Percentiles rank a stretch among this genome's conserved stretches.
Evolutionary conservation across 2,797 vertebrate genomes (phyloP).

Genomic region (Rhinoraja longicauda): DNA sequence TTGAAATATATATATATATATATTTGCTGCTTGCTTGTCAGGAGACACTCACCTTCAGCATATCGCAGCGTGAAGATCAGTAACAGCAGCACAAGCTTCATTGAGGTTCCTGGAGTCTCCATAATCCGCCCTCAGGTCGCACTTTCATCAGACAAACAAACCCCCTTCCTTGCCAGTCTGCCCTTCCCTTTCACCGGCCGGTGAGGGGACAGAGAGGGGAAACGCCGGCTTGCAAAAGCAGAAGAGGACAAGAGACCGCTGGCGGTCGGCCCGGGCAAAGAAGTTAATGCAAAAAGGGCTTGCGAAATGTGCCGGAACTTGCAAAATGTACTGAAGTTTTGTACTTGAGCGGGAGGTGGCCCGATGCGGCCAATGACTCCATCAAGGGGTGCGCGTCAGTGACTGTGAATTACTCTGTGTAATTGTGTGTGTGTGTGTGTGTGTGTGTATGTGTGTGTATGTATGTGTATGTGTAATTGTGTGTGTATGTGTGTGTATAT

Average conservation of each 20-base stretch:
- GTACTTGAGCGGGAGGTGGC: background rate
- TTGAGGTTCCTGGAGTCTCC: background rate
- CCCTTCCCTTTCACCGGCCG: background rate
- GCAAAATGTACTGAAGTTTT: background rate
- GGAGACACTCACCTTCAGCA: background rate
- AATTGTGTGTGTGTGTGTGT: background rate
- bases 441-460: background rate
- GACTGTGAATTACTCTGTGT: too few species aligned
- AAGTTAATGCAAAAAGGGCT: background rate
- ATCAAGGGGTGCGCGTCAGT: too few species aligned
- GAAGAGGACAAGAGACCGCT: background rate
- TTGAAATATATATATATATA: too few species aligned
- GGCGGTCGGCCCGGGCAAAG: background rate
- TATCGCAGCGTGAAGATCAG: background rate
- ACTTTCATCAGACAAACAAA: background rate
- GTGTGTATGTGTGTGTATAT: background rate
- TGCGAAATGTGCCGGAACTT: slow-evolving; percentile 2
- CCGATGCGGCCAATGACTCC: background rate
- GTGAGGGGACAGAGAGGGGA: too few species aligned
- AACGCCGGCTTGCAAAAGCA: background rate
- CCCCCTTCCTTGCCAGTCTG: background rate
- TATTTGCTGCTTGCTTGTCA: too few species aligned
- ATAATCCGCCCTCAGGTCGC: background rate
- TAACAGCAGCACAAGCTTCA: background rate
- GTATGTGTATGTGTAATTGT: background rate